Evolutionary conservation across 1,140 invertebrate genomes (phyloP), one percentile per base, ranked within the genome.

Genomic region (Neodiprion pinetum): DNA sequence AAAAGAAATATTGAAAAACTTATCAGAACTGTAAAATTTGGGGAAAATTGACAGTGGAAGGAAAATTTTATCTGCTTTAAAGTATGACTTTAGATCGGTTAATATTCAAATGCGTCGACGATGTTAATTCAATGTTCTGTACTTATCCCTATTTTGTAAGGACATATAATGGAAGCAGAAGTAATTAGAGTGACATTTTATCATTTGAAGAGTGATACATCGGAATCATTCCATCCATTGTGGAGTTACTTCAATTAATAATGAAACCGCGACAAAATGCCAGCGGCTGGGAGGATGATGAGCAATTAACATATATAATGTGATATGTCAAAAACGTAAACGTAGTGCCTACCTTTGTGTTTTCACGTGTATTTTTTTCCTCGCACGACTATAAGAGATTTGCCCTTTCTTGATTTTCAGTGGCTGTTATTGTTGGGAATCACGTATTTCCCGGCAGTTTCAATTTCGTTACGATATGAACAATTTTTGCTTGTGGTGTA

Each of bases 271-370:
- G 11, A 61, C n/a, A 17, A 17, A 61, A 61, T 17, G 53, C 53
- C 53, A 12, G 11, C n/a, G 53, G 3, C 53, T 14, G 28, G 28
- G 28, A 40, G 11, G 53, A 61, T 61, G 53, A 61, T 61, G 7
- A 40, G 11, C 11, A 61, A 61, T 17, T 48, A 72, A 65, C 49
- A 66, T 21, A 23, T n/a, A 71, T 61, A 71, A 71, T 4, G 48
- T 74, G 21, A 48, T n/a, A 74, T 74, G 73, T 74, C 73, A 74
- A 71, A 74, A 71, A 74, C 49, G 68, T 71, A 74, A 74, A 68
- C 66, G 68, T 61, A 21, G 47, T 40, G 48, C 73, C 50, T 61
- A 67, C 68, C 69, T 74, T 66, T 74, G 5, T 70, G 67, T 74
- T 23, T 71, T 71, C 12, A 50, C 66, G 17, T 61, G 3, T 61